Conservation (phyloP, 2,797 vertebrate genomes). For the Enteromius radiatus region DNA sequence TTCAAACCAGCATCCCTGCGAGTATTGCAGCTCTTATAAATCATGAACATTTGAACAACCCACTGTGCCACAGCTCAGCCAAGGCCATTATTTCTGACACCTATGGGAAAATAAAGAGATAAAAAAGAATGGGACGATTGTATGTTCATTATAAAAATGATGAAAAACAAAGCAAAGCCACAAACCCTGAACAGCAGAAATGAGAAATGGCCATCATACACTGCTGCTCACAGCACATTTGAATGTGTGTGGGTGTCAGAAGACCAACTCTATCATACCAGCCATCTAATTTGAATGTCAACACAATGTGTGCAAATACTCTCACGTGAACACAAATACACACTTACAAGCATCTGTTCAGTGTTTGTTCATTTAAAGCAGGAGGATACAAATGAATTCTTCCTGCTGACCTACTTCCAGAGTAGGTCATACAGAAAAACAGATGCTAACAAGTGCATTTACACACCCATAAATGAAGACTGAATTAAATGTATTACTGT, state of each 20-base stretch:
- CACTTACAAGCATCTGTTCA: neutral
- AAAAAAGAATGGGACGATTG: neutral
- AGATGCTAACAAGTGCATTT: neutral
- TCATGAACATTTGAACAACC: neutral
- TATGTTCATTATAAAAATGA: neutral
- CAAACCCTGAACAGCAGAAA: neutral
- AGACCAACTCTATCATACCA: neutral
- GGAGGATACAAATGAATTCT: conserved; percentile 15
- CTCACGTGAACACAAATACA: neutral
- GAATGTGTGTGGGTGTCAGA: conserved; percentile 25
- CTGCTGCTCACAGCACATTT: conserved; percentile 5
- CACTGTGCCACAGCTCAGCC: neutral
- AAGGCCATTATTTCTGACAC: conserved; percentile 24
- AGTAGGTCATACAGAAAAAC: conserved; percentile 4
- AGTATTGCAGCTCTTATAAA: neutral
- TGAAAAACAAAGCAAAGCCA: neutral
- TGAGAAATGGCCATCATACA: conserved; percentile 23
- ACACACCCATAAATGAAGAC: conserved; percentile 3
- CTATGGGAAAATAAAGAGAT: conserved; percentile 7
- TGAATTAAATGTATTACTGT: neutral
- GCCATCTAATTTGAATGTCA: conserved; percentile 23
- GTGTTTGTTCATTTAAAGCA: conserved; percentile 27
- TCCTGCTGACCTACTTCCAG: conserved; percentile 25
- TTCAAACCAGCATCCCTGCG: neutral
- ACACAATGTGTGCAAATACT: conserved; percentile 31